phyloP scores from a whole-genome alignment of 1,140 invertebrate genomes.

The Liolophura sinensis region DNA sequence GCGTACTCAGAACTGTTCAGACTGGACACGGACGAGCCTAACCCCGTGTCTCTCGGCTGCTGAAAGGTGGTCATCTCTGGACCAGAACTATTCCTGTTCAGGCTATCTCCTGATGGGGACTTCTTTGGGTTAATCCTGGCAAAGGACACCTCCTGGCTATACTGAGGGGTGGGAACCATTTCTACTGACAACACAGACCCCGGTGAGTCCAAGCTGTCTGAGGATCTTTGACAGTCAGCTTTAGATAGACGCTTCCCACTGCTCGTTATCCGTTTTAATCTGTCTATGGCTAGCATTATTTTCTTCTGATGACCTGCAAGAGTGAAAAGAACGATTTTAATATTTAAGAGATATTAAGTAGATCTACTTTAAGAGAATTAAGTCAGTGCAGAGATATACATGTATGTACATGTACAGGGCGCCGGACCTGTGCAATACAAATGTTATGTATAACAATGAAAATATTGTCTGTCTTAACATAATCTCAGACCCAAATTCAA shows the following conservation, averaged over 20 bases:
- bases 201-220: slow-evolving; percentile 39
- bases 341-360: not conserved
- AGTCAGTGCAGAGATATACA: not conserved
- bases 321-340: slow-evolving; percentile 55
- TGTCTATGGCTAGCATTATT: slow-evolving; percentile 93
- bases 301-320: slow-evolving; percentile 97
- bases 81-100: slow-evolving; percentile 51
- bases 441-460: no score
- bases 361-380: not conserved
- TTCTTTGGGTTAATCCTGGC: slow-evolving; percentile 31
- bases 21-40: not conserved
- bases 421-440: no score
- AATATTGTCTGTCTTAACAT: no score
- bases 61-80: slow-evolving; percentile 20
- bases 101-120: slow-evolving; percentile 50
- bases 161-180: not conserved
- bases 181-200: slow-evolving; percentile 4
- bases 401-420: no score
- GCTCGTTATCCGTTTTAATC: slow-evolving; percentile 84
- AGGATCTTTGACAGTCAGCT: slow-evolving; percentile 31
- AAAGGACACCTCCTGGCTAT: not conserved
- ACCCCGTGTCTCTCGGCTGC: not conserved
- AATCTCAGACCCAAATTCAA: no score
- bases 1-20: no score
- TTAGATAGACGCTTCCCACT: slow-evolving; percentile 42